Evolutionary conservation across 1,140 invertebrate genomes (phyloP).

Genomic region (Ephestia elutella): DNA sequence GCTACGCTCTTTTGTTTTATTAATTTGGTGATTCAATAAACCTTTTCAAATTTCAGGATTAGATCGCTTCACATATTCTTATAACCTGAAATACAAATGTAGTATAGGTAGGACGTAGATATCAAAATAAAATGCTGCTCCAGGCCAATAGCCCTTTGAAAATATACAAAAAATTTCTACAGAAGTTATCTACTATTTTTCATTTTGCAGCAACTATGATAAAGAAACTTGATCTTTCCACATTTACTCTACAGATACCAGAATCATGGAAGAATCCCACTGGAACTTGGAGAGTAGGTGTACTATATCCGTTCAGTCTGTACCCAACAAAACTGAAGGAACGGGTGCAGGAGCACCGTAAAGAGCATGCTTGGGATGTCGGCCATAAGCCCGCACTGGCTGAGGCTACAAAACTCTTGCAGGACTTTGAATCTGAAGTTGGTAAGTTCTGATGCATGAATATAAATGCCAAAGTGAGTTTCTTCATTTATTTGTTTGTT

Average conservation of each 20-base stretch:
- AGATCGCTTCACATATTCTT: no score
- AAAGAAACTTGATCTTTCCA: background rate
- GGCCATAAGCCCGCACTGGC: constrained; percentile 85
- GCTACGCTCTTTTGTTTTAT: background rate
- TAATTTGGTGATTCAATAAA: background rate
- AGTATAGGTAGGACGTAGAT: no score
- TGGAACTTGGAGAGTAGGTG: constrained; percentile 88
- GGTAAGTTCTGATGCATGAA: constrained; percentile 29
- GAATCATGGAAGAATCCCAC: constrained; percentile 87
- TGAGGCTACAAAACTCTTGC: constrained; percentile 83
- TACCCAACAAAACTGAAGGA: constrained; percentile 90
- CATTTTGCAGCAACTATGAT: no score
- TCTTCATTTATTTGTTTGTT: no score
- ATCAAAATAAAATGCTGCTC: no score
- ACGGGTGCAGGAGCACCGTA: constrained; percentile 86
- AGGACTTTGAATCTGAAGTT: constrained; percentile 80
- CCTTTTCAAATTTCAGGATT: no score
- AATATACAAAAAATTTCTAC: no score
- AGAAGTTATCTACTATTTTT: no score
- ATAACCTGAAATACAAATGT: no score
- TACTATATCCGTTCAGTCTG: constrained; percentile 90
- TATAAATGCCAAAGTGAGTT: no score
- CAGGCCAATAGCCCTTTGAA: no score
- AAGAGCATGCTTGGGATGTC: constrained; percentile 90
- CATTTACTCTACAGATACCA: constrained; percentile 81